Evolutionary conservation across 2,888 invertebrate species (phyloP).

Genomic region (Rotaria sp.): DNA sequence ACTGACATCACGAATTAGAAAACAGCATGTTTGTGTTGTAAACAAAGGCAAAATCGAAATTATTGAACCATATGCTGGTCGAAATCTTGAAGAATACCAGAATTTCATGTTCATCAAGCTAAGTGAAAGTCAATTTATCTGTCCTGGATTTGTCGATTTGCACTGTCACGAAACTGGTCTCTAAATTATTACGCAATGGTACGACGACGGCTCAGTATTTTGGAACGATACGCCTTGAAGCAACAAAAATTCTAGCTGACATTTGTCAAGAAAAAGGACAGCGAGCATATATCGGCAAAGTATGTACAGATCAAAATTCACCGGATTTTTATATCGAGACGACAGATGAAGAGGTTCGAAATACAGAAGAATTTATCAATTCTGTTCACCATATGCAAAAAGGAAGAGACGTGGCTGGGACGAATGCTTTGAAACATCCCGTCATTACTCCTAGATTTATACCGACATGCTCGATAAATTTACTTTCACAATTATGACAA

Average conservation of each 20-base stretch:
- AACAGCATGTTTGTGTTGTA: neutral
- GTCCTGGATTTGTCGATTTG: constrained; percentile 80
- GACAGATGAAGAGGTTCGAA: constrained; percentile 43
- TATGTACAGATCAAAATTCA: constrained; percentile 66
- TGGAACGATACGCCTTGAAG: constrained; percentile 69
- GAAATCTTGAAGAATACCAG: neutral
- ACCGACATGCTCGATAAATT: constrained; percentile 67
- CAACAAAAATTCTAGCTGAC: constrained; percentile 67
- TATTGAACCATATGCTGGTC: neutral
- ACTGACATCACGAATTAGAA: neutral
- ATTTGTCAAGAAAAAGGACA: constrained; percentile 66
- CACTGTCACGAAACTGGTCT: constrained; percentile 80
- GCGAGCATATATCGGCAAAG: constrained; percentile 77
- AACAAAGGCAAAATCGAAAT: constrained; percentile 24
- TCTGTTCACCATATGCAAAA: constrained; percentile 60
- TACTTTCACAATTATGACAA: constrained; percentile 65
- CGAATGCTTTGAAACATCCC: constrained; percentile 67
- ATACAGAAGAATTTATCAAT: constrained; percentile 57
- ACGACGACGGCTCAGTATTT: constrained; percentile 84
- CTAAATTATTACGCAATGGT: constrained; percentile 64
- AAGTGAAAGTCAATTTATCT: constrained; percentile 61
- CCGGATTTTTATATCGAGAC: constrained; percentile 62
- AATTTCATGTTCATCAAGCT: neutral
- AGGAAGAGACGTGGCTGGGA: constrained; percentile 60
- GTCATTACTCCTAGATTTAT: constrained; percentile 77